Conservation (phyloP, 2,113 vertebrate species). For the Pontoporia blainvillei region DNA sequence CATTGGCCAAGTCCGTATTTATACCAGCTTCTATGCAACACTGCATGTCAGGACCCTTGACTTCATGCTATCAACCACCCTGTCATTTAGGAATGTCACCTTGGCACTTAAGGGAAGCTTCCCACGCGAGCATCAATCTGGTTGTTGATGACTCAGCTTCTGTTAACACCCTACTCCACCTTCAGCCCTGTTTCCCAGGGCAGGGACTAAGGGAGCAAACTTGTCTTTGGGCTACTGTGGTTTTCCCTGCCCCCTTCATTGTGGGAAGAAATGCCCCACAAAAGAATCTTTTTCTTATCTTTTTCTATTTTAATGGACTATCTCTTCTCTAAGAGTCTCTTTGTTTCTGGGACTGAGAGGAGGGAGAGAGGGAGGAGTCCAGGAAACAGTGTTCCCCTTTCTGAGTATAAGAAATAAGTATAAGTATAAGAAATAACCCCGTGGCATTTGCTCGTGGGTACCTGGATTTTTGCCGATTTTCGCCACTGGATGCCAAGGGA, state of each 20-base stretch:
- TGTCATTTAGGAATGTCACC: not conserved
- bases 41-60: not conserved
- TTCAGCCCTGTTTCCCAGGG: not conserved
- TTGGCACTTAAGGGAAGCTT: not conserved
- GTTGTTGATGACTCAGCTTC: not conserved
- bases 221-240: not conserved
- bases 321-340: conserved; percentile 24
- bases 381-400: conserved; percentile 32
- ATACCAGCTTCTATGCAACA: not conserved
- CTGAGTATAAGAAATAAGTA: not conserved
- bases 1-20: not conserved
- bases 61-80: not conserved
- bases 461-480: not conserved
- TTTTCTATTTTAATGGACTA: not conserved
- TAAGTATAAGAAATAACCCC: not conserved
- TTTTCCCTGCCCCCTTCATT: not conserved
- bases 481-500: not conserved
- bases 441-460: not conserved
- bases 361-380: not conserved
- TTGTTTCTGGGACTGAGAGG: conserved; percentile 38
- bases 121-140: not conserved
- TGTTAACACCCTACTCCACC: not conserved
- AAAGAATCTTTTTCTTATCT: not conserved
- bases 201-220: not conserved
- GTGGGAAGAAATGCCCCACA: conserved; percentile 15